Evolutionary conservation across 2,113 vertebrate genomes (phyloP).

Genomic region (Anoura caudifer): DNA sequence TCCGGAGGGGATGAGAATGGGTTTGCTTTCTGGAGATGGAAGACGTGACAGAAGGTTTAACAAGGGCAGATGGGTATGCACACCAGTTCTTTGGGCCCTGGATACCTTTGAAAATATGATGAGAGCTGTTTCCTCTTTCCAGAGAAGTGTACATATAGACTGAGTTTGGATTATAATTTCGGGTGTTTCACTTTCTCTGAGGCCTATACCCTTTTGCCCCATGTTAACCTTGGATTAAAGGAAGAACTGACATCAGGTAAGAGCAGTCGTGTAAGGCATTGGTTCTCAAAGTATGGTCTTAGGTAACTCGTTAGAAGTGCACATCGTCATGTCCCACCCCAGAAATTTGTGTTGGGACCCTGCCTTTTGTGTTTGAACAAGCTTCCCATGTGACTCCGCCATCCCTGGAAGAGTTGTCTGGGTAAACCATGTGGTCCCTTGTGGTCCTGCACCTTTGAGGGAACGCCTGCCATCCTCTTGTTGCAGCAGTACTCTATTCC

Average conservation of each 20-base stretch:
- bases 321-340: neutral
- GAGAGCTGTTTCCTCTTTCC: neutral
- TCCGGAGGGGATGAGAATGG: neutral
- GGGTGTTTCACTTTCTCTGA: neutral
- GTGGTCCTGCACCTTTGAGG: neutral
- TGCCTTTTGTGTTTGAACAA: neutral
- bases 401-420: neutral
- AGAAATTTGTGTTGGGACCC: neutral
- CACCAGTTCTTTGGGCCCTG: neutral
- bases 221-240: neutral
- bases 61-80: neutral
- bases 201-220: neutral
- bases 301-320: conserved; percentile 12
- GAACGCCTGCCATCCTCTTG: neutral
- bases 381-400: neutral
- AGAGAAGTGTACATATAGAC: neutral
- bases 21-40: neutral
- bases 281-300: neutral
- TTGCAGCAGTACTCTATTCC: conserved; percentile 57
- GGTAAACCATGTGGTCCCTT: neutral
- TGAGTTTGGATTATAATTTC: neutral
- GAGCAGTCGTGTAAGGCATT: neutral
- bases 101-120: neutral
- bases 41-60: neutral
- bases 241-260: neutral